Evolutionary conservation across 2,888 invertebrate species (phyloP), one percentile per base, ranked within the genome.

Genomic region (Caenorhabditis afra): DNA sequence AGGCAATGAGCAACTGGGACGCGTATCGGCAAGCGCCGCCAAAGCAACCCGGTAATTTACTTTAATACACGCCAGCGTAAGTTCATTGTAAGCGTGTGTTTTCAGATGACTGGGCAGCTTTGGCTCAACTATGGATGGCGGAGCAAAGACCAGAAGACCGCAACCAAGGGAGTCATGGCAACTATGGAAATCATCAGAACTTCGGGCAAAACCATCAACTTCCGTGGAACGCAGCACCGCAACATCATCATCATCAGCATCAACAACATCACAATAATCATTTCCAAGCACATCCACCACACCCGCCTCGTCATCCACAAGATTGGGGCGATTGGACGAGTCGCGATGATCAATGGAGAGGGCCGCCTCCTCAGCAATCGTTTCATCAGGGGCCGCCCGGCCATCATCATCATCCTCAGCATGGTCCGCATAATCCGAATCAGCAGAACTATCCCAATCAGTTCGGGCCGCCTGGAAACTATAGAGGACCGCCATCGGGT

Each of bases 121-220:
- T 88, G 4, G 88, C 88, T 14, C 87, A 88, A 67, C 83, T 88
- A 82, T 88, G 88, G 88, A 86, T 88, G 78, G 78, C 82, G 12
- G 80, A 70, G 81, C 75, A 75, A 44, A 65, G 74, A 1, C 22
- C 62, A 8, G 77, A 81, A 14, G 74, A 77, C 10, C 57, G 41
- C 3, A n/a, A 22, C 3, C 52, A 41, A 10, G 18, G 41, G 18
- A 44, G 29, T 18, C 41, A 44, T 14, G 53, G 23, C 35, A 18
- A 62, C 11, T 10, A 16, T 1, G 64, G 64, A n/a, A 35, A 16
- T 0, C 22, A 47, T n/a, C 53, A 45, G 29, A 39, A 68, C n/a
- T 50, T 29, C 22, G 10, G 45, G 10, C 62, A 62, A 49, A 49
- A 39, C 45, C 50, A 65, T 50, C 74, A 74, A 29, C 7, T 7